Evolutionary conservation across 2,888 invertebrate genomes (phyloP), one percentile per base, ranked within the genome.

Genomic region (Nymphalis urticae): DNA sequence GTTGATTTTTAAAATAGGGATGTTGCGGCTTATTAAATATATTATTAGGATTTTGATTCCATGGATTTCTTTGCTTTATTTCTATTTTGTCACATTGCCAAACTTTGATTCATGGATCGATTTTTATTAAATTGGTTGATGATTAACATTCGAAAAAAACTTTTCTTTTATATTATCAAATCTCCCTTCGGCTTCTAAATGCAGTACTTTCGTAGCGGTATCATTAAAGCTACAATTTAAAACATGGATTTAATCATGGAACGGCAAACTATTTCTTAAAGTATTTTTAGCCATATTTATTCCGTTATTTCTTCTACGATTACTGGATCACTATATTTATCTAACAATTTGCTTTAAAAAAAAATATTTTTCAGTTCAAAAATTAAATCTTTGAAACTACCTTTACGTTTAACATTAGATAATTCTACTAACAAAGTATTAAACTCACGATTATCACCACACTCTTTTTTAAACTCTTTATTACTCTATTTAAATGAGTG

Each of bases 251-350:
- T 70, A 68, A 50, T 72, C 64, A 47, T 70, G 70, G 32, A 61
- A 70, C 1, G 72, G 72, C 54, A 73, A 64, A 64, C 70, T 73
- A 61, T 69, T 68, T 53, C 67, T 54, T n/a, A 68, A 60, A 1
- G 70, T 66, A 58, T 73, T 70, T 56, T 68, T 66, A 1, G 68
- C 70, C 2, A 21, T 64, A 64, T 62, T 59, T 10, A 72, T 48
- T 83, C 73, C 56, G 85, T 70, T 32, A 32, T 32, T 32, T 32
- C 6, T 21, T 32, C 6, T 32, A 32, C 32, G 6, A 5, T 32
- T 32, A 6, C 32, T 32, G 32, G 8, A 32, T 32, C 32, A 8
- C 6, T 32, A 53, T 24, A 47, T 47, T 47, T 60, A 47, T 47
- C 59, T 69, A 62, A 53, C 64, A 63, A 47, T 54, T 70, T 69